Base-by-base conservation (phyloP, 2,797 vertebrate genomes). In the Girardinus metallicus region DNA sequence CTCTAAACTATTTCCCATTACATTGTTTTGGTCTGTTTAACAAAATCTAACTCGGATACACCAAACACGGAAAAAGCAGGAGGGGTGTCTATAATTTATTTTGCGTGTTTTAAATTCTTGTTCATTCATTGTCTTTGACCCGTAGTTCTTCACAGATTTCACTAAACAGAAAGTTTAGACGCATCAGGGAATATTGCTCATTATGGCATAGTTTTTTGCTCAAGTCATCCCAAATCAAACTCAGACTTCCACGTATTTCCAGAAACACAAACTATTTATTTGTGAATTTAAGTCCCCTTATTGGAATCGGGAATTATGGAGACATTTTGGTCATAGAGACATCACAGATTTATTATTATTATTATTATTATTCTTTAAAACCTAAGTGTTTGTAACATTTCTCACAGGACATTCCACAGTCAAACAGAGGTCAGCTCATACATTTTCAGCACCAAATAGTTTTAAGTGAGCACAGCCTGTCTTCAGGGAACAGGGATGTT, bases 401-500 rank as follows among this genome's bases (percentile, higher is more conserved):
- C 84, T 85, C 87, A 82, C 84, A 85, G 80, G 80, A 83, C 78
- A 81, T 82, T 87, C 77, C 81, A 75, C 74, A 83, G 57, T 76
- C 84, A 64, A 84, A 74, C 78, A 44, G 11, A 60, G 57, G 78
- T 75, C 62, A 85, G 79, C 87, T 88, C 74, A 79, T 90, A 82
- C 78, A 86, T 73, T 75, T 78, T 80, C 78, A 82, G 82, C 76
- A 74, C 78, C 41, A 64, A 68, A 72, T 76, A 73, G 43, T 77
- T 72, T 57, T 80, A 31, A n/a, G 44, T 74, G 74, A 87, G 78
- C 77, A 74, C 60, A 62, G 80, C 78, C 78, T 77, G 74, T 86
- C 79, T 80, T 83, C 51, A 72, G 76, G 73, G 80, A 85, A 76
- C 73, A 49, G 76, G 53, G 66, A 79, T 82, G 79, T 44, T 46